A percentile compares a stretch with the other conserved stretches of the same genome.
phyloP scores from a whole-genome alignment of 1,140 invertebrate species.

The Helicoverpa armigera region DNA sequence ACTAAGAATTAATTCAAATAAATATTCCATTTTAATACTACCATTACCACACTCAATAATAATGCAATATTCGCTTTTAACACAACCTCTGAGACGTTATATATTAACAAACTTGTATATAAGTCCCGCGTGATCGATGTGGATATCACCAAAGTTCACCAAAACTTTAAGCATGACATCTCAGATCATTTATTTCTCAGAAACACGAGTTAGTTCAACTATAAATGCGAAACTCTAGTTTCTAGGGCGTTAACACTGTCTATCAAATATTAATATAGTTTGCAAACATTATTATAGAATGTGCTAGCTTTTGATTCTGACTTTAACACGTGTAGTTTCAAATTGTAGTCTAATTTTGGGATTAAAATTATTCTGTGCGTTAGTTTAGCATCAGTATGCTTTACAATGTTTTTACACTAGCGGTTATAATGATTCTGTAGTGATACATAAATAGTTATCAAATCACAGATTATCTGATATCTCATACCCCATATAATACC shows the following conservation, averaged over 20 bases:
- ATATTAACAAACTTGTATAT: slow-evolving; percentile 1
- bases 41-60: too few species aligned
- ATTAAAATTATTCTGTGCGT: too few species aligned
- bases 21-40: too few species aligned
- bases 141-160: slow-evolving; percentile 1
- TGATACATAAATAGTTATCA: neutral
- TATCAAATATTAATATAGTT: neutral
- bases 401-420: too few species aligned
- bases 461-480: neutral
- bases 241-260: neutral
- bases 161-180: neutral
- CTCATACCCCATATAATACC: neutral
- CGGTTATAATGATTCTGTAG: neutral
- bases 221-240: slow-evolving; percentile 12
- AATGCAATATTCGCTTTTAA: too few species aligned
- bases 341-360: too few species aligned
- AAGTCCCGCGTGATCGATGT: slow-evolving; percentile 13
- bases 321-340: too few species aligned
- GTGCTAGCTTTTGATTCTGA: too few species aligned
- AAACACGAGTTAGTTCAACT: neutral
- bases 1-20: too few species aligned
- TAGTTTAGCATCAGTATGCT: too few species aligned
- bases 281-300: too few species aligned
- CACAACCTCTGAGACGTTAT: too few species aligned
- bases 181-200: slow-evolving; percentile 29